Evolutionary conservation across 2,113 vertebrate genomes (phyloP).

Genomic region (Gnathonemus longibarbis): DNA sequence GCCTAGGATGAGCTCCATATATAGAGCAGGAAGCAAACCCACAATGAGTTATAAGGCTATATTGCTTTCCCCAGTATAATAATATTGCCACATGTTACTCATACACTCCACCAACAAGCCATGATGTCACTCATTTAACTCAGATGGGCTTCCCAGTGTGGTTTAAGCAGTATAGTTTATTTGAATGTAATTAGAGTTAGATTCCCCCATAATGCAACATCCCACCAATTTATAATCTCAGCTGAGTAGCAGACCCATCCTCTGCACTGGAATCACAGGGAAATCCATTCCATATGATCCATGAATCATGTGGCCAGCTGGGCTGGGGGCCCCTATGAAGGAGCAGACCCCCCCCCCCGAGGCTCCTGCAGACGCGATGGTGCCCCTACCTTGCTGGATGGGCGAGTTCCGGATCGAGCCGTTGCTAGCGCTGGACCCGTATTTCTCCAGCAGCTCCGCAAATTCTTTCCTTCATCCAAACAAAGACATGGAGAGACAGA

Average conservation of each 20-base stretch:
- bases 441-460: constrained; percentile 77
- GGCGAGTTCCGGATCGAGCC: constrained; percentile 76
- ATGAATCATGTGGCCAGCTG: not conserved
- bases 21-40: not conserved
- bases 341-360: not conserved
- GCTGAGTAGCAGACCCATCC: not conserved
- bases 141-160: not conserved
- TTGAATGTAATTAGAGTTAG: not conserved
- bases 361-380: not conserved
- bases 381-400: constrained; percentile 59
- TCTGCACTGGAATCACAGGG: not conserved
- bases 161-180: not conserved
- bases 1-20: not conserved
- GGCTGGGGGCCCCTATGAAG: not conserved
- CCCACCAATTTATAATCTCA: not conserved
- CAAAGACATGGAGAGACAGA: constrained; percentile 13
- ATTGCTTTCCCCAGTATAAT: not conserved
- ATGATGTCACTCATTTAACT: not conserved
- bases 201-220: not conserved
- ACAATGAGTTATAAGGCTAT: not conserved
- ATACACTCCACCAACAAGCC: not conserved
- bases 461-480: constrained; percentile 67
- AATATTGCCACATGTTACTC: not conserved
- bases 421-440: constrained; percentile 69
- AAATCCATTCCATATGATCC: not conserved